Conservation (phyloP, 2,113 vertebrate species). For the Centropus unirufus region DNA sequence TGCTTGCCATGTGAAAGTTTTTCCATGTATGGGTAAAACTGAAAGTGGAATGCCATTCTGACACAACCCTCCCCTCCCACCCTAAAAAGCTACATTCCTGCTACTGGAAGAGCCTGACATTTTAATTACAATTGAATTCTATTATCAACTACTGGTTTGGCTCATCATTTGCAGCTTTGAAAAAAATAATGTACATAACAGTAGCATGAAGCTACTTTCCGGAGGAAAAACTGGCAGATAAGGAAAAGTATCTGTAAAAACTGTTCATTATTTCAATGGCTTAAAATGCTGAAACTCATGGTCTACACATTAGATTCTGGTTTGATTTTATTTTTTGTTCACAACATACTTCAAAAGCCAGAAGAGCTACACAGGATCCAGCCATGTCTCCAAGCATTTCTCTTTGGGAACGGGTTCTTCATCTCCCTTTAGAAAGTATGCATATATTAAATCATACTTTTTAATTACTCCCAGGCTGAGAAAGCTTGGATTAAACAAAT, state of each 20-base stretch:
- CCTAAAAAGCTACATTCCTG: conserved; percentile 55
- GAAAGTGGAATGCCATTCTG: conserved; percentile 9
- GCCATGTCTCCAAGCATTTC: neutral
- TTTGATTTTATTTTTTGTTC: conserved; percentile 33
- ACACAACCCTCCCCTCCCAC: neutral
- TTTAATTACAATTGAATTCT: conserved; percentile 11
- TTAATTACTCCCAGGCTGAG: conserved; percentile 58
- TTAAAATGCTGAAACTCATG: conserved; percentile 48
- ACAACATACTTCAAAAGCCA: conserved; percentile 42
- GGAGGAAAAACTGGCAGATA: conserved; percentile 43
- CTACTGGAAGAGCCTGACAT: conserved; percentile 42
- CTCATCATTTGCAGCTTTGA: conserved; percentile 61
- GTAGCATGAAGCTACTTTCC: conserved; percentile 40
- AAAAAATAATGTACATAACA: conserved; percentile 56
- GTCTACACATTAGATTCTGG: conserved; percentile 24
- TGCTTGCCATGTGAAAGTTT: neutral
- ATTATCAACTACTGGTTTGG: conserved; percentile 16
- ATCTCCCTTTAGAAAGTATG: conserved; percentile 56
- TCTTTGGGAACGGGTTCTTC: conserved; percentile 38
- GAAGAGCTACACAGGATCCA: neutral
- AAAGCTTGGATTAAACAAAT: conserved; percentile 30
- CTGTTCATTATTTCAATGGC: neutral
- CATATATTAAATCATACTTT: conserved; percentile 34
- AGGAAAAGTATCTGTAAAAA: neutral
- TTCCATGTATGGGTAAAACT: neutral